These are phyloP conservation scores for Rhinoderma darwinii DNA, from an alignment of 2,113 vertebrate genomes.

Conservation along the genomic window DNA sequence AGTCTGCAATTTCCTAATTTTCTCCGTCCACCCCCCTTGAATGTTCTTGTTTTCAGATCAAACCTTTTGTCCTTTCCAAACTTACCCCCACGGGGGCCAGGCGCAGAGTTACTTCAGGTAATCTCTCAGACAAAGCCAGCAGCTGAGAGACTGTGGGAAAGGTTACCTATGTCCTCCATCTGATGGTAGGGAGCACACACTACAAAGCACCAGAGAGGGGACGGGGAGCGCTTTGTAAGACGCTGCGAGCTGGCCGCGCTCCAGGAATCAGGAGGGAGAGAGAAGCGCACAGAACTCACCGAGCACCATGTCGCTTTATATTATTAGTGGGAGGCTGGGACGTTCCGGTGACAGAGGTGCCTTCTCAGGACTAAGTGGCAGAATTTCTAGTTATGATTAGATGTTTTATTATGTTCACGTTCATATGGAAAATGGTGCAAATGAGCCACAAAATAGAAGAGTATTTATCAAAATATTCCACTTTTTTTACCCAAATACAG, in stretches of 20 bases:
- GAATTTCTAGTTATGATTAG: neutral
- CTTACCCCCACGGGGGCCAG: slow-evolving; percentile 45
- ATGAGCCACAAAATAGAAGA: neutral
- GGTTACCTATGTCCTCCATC: neutral
- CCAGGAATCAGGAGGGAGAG: neutral
- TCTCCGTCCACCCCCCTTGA: neutral
- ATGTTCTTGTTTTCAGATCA: slow-evolving; percentile 52
- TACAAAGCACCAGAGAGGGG: slow-evolving; percentile 17
- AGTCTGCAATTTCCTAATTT: slow-evolving; percentile 52
- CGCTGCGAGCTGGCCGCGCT: slow-evolving; percentile 57
- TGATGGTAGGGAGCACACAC: slow-evolving; percentile 21
- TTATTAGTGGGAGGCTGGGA: slow-evolving; percentile 12
- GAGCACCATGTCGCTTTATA: neutral
- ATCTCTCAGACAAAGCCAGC: slow-evolving; percentile 14
- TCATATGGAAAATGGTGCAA: neutral
- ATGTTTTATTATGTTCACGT: no score
- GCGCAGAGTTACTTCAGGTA: slow-evolving; percentile 47
- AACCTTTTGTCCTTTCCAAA: slow-evolving; percentile 52
- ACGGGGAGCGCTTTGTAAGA: slow-evolving; percentile 53
- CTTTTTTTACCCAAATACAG: no score
- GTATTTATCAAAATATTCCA: no score
- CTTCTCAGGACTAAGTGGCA: neutral
- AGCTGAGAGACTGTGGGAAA: slow-evolving; percentile 23
- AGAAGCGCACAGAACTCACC: slow-evolving; percentile 1
- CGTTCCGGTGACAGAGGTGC: neutral